These are phyloP conservation scores for Aleadryas rufinucha DNA, from an alignment of 2,113 vertebrate genomes.

Conservation along the genomic window DNA sequence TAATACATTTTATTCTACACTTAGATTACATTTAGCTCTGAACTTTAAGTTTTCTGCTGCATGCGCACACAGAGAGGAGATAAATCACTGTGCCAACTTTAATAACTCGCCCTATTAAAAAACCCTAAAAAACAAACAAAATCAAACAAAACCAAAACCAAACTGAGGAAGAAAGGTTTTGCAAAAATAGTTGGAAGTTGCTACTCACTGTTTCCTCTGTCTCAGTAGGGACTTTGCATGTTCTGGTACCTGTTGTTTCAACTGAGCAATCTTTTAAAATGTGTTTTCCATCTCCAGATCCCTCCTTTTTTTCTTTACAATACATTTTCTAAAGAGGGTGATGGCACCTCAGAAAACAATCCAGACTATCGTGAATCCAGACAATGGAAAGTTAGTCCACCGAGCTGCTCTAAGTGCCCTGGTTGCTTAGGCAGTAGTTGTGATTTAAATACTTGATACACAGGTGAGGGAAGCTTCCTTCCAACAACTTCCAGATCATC, in stretches of 20 bases:
- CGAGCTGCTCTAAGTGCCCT: accelerated
- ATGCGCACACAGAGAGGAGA: background rate
- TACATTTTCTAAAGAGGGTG: background rate
- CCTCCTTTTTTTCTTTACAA: background rate
- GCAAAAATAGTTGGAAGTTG: background rate
- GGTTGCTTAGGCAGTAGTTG: background rate
- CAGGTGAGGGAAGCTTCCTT: background rate
- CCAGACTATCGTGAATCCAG: background rate
- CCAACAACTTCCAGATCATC: background rate
- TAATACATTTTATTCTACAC: background rate
- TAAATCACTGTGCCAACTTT: background rate
- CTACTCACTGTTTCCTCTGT: background rate
- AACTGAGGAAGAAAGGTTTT: background rate
- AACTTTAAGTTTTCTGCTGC: background rate
- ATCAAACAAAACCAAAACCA: background rate
- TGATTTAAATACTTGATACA: background rate
- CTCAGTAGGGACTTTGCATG: background rate
- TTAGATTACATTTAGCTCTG: background rate
- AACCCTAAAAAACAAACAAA: background rate
- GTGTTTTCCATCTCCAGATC: background rate
- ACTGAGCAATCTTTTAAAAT: background rate
- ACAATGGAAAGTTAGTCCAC: background rate
- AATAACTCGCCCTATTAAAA: background rate
- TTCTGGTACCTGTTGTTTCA: background rate
- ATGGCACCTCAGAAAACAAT: accelerated